Percentiles rank a stretch among this genome's conserved stretches.
Evolutionary conservation across 2,113 vertebrate species (phyloP).

Genomic region (Montifringilla adamsi): DNA sequence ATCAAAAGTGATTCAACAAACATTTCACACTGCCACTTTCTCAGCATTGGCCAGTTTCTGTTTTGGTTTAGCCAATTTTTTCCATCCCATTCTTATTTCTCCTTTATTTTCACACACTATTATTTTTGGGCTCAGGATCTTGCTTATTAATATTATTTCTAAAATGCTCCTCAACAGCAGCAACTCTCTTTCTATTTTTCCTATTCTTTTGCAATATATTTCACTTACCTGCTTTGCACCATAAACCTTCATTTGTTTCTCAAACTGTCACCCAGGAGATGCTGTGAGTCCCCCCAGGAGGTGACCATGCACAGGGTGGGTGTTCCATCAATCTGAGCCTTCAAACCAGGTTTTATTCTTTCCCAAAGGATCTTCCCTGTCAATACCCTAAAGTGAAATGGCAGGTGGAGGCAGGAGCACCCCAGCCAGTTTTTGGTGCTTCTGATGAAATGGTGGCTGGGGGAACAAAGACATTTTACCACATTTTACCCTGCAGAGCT

Average conservation of each 20-base stretch:
- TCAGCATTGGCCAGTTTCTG: background rate
- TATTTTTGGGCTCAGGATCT: background rate
- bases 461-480: background rate
- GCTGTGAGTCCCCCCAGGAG: background rate
- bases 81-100: background rate
- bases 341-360: background rate
- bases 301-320: background rate
- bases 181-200: background rate
- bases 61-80: background rate
- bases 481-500: background rate
- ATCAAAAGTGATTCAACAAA: background rate
- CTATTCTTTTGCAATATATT: background rate
- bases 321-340: background rate
- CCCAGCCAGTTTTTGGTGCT: background rate
- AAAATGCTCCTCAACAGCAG: background rate
- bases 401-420: background rate
- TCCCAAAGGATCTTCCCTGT: background rate
- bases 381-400: background rate
- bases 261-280: background rate
- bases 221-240: background rate
- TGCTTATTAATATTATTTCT: background rate
- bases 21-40: background rate
- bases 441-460: background rate
- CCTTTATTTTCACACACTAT: background rate
- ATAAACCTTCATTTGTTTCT: background rate